Conservation (phyloP, 2,113 vertebrate genomes). For the Rhodinocichla rosea region DNA sequence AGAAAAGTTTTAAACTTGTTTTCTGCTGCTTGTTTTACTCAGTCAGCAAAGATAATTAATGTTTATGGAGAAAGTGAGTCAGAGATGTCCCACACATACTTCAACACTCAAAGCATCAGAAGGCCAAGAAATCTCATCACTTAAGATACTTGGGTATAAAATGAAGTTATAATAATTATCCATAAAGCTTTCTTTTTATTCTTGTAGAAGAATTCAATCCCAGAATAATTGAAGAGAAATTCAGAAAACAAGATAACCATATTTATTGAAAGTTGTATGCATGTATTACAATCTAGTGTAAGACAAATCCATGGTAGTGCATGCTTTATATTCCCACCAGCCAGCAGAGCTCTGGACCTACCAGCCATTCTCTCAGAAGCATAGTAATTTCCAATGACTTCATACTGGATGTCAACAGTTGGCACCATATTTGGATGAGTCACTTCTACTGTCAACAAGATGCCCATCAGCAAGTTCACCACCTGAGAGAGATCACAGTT, state of each 20-base stretch:
- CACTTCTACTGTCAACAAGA: conserved; percentile 93
- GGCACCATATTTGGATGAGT: conserved; percentile 94
- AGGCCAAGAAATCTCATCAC: neutral
- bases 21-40: neutral
- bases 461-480: conserved; percentile 94
- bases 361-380: conserved; percentile 94
- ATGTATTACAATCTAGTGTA: neutral
- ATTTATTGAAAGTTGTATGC: neutral
- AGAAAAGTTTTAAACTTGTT: neutral
- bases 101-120: neutral
- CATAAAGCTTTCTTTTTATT: neutral
- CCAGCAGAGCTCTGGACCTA: conserved; percentile 59
- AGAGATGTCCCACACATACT: neutral
- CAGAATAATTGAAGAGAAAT: neutral
- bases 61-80: neutral
- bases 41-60: neutral
- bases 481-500: conserved; percentile 77
- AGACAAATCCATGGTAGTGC: neutral
- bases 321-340: neutral
- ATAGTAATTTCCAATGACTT: conserved; percentile 96
- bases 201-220: neutral
- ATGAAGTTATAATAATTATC: neutral
- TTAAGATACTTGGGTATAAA: neutral
- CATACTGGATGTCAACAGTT: conserved; percentile 93
- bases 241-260: neutral